Percentiles rank a stretch among this genome's conserved stretches.
Conservation (phyloP, 2,113 vertebrate genomes). For the Cyphomyrus plagiostoma region DNA sequence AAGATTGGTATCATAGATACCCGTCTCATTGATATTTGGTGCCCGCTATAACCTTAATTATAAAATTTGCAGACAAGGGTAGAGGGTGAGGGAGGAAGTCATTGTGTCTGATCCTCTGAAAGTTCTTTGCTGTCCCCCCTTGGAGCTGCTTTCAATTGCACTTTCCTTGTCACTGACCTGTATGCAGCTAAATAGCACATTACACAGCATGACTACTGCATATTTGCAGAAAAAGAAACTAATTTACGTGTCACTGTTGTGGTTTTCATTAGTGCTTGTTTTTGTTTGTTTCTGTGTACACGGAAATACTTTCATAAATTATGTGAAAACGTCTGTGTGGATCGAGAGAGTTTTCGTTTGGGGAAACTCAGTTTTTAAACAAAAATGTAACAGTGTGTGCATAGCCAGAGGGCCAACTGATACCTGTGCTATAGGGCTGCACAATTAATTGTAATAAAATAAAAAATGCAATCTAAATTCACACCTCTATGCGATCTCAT, state of each 20-base stretch:
- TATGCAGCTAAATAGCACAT: neutral
- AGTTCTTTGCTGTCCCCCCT: neutral
- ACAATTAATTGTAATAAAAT: no score
- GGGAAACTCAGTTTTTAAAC: neutral
- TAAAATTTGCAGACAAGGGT: neutral
- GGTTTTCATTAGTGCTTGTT: neutral
- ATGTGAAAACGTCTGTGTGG: neutral
- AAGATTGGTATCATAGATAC: neutral
- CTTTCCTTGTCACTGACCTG: neutral
- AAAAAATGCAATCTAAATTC: no score
- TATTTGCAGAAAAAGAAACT: neutral
- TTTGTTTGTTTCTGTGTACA: neutral
- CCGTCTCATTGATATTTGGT: neutral
- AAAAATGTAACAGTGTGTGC: neutral
- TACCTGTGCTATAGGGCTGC: neutral
- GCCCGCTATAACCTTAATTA: neutral
- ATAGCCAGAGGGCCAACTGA: neutral
- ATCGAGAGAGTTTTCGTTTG: neutral
- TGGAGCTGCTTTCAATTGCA: neutral
- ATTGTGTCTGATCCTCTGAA: neutral
- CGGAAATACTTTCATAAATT: neutral
- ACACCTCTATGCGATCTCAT: no score
- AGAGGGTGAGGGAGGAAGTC: neutral
- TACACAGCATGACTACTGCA: neutral
- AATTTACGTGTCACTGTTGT: neutral